These are phyloP conservation scores for Plagodis pulveraria DNA, from an alignment of 2,888 invertebrate species.

Conservation along the genomic window DNA sequence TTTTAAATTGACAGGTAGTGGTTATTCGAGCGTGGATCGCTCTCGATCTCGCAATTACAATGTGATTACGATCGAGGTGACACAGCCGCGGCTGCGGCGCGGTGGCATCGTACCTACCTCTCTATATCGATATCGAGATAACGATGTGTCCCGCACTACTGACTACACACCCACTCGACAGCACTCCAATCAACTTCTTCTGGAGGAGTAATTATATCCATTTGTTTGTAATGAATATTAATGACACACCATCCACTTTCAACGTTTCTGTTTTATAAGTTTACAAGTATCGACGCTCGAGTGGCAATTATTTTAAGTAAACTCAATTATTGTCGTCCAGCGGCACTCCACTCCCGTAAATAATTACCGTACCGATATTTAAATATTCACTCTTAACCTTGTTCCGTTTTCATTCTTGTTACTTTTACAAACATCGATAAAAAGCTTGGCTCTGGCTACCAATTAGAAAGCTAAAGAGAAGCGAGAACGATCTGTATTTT, in stretches of 20 bases:
- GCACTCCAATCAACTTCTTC: conserved; percentile 73
- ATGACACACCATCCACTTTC: conserved; percentile 64
- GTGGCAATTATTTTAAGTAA: conserved; percentile 74
- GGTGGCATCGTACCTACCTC: conserved; percentile 21
- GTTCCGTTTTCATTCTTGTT: conserved; percentile 45
- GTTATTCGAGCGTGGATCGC: conserved; percentile 56
- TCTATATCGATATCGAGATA: conserved; percentile 65
- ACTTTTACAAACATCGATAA: conserved; percentile 44
- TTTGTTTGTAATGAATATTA: conserved; percentile 82
- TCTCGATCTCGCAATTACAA: conserved; percentile 72
- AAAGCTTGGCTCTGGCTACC: conserved; percentile 40
- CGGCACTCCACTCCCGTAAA: conserved; percentile 54
- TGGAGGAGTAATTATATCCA: conserved; percentile 78
- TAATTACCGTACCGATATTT: conserved; percentile 49
- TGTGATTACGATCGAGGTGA: conserved; percentile 69
- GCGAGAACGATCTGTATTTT: conserved; percentile 53
- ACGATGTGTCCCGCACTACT: conserved; percentile 66
- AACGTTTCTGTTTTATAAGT: conserved; percentile 55
- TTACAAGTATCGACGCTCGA: conserved; percentile 66
- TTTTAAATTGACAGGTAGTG: conserved; percentile 64
- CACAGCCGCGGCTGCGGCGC: conserved; percentile 42
- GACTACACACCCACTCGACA: conserved; percentile 57
- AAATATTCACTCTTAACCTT: conserved; percentile 54
- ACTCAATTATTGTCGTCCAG: conserved; percentile 65
- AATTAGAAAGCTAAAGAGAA: conserved; percentile 67